phyloP scores from a whole-genome alignment of 2,113 vertebrate genomes.

The Dasyurus viverrinus region DNA sequence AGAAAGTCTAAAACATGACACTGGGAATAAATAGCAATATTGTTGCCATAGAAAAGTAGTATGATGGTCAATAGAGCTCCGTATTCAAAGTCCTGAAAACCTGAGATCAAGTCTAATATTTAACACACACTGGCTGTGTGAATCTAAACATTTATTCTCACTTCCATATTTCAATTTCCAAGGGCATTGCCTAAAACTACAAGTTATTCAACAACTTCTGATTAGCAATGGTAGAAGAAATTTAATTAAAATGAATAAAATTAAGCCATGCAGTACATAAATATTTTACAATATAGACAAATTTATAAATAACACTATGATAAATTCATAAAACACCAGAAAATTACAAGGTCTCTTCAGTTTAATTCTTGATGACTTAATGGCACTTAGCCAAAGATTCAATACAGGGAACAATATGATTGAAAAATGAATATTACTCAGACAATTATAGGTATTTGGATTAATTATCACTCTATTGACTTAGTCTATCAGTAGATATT shows the following conservation, averaged over 20 bases:
- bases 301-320: neutral
- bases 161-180: neutral
- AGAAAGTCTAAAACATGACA: neutral
- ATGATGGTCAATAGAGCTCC: neutral
- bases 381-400: neutral
- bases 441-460: neutral
- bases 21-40: neutral
- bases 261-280: neutral
- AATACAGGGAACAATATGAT: neutral
- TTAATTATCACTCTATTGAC: neutral
- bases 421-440: neutral
- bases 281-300: neutral
- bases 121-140: neutral
- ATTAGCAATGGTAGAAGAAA: neutral
- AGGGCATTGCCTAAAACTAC: neutral
- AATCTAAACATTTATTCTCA: neutral
- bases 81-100: neutral
- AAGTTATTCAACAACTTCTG: neutral
- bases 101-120: neutral
- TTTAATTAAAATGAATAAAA: neutral
- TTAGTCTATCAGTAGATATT: neutral
- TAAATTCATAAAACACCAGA: neutral
- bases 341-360: neutral
- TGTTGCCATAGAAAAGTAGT: neutral
- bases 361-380: neutral